phyloP scores from a whole-genome alignment of 2,113 vertebrate genomes.

The Heliornis fulica region DNA sequence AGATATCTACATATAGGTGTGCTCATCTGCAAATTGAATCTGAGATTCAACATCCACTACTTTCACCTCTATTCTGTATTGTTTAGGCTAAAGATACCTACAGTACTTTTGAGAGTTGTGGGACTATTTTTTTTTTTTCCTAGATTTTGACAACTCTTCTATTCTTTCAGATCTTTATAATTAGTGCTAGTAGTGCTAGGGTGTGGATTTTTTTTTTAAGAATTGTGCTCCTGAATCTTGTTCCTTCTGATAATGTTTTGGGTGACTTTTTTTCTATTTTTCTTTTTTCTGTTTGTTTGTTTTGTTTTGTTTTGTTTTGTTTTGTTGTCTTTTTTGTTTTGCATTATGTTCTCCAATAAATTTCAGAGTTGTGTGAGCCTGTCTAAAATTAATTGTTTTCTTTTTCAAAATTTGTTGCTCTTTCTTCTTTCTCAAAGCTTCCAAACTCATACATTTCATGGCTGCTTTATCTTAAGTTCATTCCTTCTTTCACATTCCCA shows the following conservation, averaged over 20 bases:
- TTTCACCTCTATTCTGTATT: neutral
- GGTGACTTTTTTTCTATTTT: too few relatives aligned
- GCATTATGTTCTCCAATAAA: neutral
- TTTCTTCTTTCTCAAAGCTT: neutral
- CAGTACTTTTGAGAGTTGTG: rapidly evolving
- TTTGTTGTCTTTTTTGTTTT: too few relatives aligned
- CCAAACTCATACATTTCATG: neutral
- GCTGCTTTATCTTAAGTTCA: neutral
- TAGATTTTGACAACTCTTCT: neutral
- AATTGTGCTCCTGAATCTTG: rapidly evolving
- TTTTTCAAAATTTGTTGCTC: neutral
- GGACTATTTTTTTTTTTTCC: neutral
- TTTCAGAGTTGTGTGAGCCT: neutral
- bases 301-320: too few relatives aligned
- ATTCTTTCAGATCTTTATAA: rapidly evolving
- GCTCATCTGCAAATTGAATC: neutral
- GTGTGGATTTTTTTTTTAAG: rapidly evolving
- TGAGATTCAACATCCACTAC: neutral
- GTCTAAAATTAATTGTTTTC: neutral
- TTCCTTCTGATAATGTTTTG: neutral
- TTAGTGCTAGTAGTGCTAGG: neutral
- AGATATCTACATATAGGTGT: neutral
- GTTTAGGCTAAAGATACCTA: neutral
- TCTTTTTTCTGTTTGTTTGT: too few relatives aligned
- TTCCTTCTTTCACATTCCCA: neutral